Percentiles rank a stretch among this genome's conserved stretches.
Conservation (phyloP, 2,113 vertebrate genomes). For the Bucco capensis region DNA sequence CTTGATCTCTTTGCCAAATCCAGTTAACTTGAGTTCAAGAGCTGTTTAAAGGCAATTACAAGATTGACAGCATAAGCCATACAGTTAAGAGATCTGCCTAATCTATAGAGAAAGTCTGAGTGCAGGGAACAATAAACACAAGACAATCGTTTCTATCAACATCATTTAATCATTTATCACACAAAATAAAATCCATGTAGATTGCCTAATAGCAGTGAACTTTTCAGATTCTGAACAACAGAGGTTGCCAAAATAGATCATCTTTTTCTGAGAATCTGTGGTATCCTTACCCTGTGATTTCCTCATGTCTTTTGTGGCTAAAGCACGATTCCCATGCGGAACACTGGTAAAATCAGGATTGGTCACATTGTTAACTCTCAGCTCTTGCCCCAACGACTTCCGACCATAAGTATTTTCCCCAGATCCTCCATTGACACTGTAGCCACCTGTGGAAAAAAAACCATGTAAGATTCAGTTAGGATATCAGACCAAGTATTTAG, state of each 20-base stretch:
- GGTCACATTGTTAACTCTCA: constrained; percentile 99
- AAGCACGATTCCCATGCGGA: constrained; percentile 99
- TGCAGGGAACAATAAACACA: neutral
- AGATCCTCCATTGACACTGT: constrained; percentile 92
- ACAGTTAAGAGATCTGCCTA: neutral
- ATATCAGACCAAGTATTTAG: neutral
- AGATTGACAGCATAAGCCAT: neutral
- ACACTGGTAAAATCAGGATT: constrained; percentile 90
- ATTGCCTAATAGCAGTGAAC: neutral
- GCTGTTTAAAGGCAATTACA: neutral
- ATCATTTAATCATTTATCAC: neutral
- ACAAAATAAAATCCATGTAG: neutral
- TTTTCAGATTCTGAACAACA: neutral
- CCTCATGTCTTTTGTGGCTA: constrained; percentile 99
- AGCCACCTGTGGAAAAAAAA: constrained; percentile 79
- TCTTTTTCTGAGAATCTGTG: neutral
- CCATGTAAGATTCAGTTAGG: neutral
- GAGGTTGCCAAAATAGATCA: neutral
- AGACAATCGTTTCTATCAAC: neutral
- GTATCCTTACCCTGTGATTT: constrained; percentile 93
- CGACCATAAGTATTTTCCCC: constrained; percentile 98
- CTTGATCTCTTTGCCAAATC: neutral
- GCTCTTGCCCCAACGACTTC: constrained; percentile 99
- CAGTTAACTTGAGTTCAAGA: neutral
- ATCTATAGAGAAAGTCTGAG: neutral